Base-by-base conservation (phyloP, 2,888 invertebrate genomes). In the Pristionchus mayeri region DNA sequence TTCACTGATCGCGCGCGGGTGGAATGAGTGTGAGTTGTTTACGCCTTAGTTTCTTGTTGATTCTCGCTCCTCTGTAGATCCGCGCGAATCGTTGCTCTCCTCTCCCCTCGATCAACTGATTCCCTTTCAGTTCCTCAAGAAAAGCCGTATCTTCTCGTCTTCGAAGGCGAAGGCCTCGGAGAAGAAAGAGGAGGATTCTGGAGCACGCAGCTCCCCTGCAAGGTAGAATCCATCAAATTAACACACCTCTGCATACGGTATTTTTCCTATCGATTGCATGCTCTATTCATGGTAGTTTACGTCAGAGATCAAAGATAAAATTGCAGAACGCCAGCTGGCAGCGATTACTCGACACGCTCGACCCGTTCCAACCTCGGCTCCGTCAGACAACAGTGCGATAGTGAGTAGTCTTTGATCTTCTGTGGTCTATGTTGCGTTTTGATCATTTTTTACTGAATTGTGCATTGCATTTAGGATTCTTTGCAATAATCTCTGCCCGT, bases 361-460 rank as follows among this genome's bases (percentile, higher is more conserved):
- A 21, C 18, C 37, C 21, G 18, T 11, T 71, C 71, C 2, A n/a
- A 40, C n/a, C 37, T 71, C 21, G 71, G 71, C 37, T 40, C 71
- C n/a, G 71, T 71, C 37, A 37, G 71, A 21, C 21, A 34, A 9
- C 71, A 71, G 71, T 71, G 71, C 40, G 71, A 71, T 18, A 44
- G 71, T 71, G 71, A 40, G 71, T 71, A 3, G 24, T n/a, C 24
- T 57, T 54, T 54, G n/a, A 54, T 1, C 18, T 16, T n/a, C n/a
- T 3, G 52, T n/a, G 11, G 24, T 21, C 54, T 57, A 57, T 16
- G 9, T n/a, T 57, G 54, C 21, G 24, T 6, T 57, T 24, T 57
- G 44, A 6, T 9, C 44, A 44, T 44, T 44, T 6, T 44, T 44
- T 44, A 6, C 13, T 21, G 24, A 57, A 3, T 24, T 57, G 54